Conservation (phyloP, 2,888 invertebrate genomes). For the Heliconius ethilla region DNA sequence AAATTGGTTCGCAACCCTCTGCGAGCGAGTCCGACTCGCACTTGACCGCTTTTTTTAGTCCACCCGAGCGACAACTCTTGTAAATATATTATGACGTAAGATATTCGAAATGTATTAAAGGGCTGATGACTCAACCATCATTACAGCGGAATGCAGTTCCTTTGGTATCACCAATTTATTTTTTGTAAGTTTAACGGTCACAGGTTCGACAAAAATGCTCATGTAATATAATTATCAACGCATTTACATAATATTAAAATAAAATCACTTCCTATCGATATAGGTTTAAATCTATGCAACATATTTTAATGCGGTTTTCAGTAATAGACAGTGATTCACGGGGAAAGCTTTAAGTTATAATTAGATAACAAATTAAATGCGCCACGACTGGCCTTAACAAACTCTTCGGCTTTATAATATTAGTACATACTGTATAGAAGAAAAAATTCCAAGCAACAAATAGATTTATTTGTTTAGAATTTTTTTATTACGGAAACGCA, state of each 20-base stretch:
- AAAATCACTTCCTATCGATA: too few species aligned
- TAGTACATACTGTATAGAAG: too few species aligned
- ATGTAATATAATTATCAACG: not conserved
- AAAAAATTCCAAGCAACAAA: too few species aligned
- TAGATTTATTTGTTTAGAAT: too few species aligned
- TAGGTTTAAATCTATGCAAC: not conserved
- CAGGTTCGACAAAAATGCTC: not conserved
- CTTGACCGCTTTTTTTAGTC: not conserved
- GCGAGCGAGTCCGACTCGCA: not conserved
- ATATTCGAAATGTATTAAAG: slow-evolving; percentile 30
- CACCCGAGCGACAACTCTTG: not conserved
- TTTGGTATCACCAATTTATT: slow-evolving; percentile 35
- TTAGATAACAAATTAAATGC: too few species aligned
- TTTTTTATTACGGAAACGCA: too few species aligned
- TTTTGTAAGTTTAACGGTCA: slow-evolving; percentile 42
- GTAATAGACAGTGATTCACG: not conserved
- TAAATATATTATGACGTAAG: slow-evolving; percentile 15
- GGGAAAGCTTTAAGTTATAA: too few species aligned
- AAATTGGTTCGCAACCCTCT: not conserved
- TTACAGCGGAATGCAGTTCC: slow-evolving; percentile 54
- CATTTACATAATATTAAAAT: not conserved
- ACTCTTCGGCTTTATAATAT: too few species aligned
- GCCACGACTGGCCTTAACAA: too few species aligned
- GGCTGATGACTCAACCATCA: slow-evolving; percentile 47
- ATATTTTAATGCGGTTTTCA: not conserved